Conservation (phyloP, 1,140 invertebrate genomes). For the Aricia agestis region DNA sequence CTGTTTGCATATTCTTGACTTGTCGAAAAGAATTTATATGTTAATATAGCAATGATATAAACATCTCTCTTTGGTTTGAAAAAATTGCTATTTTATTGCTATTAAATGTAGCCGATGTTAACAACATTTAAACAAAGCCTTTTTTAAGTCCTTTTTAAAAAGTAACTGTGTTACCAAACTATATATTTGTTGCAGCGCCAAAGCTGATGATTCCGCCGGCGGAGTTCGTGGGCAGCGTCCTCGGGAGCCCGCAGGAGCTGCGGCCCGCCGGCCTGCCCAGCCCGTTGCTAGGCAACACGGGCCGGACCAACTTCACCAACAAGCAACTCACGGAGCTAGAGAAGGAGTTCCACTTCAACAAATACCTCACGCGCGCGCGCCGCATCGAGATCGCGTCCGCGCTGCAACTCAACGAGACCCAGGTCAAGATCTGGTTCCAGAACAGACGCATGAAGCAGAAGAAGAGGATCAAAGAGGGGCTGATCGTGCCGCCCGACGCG, state of each 20-base stretch:
- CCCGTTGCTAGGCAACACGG: conserved; percentile 85
- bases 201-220: conserved; percentile 79
- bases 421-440: conserved; percentile 96
- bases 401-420: conserved; percentile 96
- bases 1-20: too few species aligned
- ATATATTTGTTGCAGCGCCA: conserved; percentile 77
- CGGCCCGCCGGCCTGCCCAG: conserved; percentile 63
- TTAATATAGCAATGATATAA: too few species aligned
- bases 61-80: too few species aligned
- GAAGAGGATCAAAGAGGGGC: conserved; percentile 93
- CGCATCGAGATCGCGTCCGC: conserved; percentile 98
- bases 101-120: too few species aligned
- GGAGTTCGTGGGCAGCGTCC: conserved; percentile 62
- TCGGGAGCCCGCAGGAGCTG: conserved; percentile 60
- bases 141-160: too few species aligned
- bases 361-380: conserved; percentile 96
- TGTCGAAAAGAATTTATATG: too few species aligned
- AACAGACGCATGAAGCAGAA: conserved; percentile 96
- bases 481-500: conserved; percentile 75
- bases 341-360: conserved; percentile 99
- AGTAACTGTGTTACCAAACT: too few species aligned
- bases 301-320: conserved; percentile 98
- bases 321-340: conserved; percentile 99
- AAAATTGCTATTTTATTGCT: too few species aligned
- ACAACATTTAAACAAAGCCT: too few species aligned